Evolutionary conservation across 1,140 invertebrate species (phyloP), one percentile per base, ranked within the genome.

Genomic region (Galendromus occidentalis): DNA sequence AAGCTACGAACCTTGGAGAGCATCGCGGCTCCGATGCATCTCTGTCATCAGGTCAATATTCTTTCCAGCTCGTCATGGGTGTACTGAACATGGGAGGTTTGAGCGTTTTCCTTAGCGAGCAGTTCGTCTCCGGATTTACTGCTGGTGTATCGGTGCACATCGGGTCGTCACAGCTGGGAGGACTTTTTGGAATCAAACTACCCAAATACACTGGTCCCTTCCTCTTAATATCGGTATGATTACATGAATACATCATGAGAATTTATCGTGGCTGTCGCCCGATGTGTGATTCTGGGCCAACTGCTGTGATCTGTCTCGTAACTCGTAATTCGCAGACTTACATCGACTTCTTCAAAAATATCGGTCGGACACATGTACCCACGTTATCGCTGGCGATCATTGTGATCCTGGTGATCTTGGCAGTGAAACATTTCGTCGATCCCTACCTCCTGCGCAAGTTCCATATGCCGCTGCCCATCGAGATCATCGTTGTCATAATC

Each of bases 291-390:
- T 39, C 9, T 39, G 33, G 33, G 9, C 4, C 4, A 39, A 39
- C 4, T 39, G 4, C 33, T 4, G 33, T 4, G 9, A 4, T 6
- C 33, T 6, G 4, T 39, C 4, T 39, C 33, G 33, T 6, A 39
- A 39, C 4, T 39, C 33, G 4, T 4, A 39, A 39, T 39, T 39
- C 33, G 25, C 77, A 88, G 85, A 86, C 83, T 9, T 80, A 85
- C 20, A 75, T 82, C 20, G 84, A 84, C 70, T 75, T 87, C 25
- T 72, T 80, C 9, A 22, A 59, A 33, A 59, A 59, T 14, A 29
- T 59, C 25, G 51, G 51, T 14, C 25, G 25, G 14, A 59, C 51
- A 5, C 51, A 59, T 22, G 17, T 25, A 14, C 51, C 25, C n/a
- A 59, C 51, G 2, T 22, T 59, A 14, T 25, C 33, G 14, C 33